Evolutionary conservation across 2,797 vertebrate genomes (phyloP).

Genomic region (Poecile montanus): DNA sequence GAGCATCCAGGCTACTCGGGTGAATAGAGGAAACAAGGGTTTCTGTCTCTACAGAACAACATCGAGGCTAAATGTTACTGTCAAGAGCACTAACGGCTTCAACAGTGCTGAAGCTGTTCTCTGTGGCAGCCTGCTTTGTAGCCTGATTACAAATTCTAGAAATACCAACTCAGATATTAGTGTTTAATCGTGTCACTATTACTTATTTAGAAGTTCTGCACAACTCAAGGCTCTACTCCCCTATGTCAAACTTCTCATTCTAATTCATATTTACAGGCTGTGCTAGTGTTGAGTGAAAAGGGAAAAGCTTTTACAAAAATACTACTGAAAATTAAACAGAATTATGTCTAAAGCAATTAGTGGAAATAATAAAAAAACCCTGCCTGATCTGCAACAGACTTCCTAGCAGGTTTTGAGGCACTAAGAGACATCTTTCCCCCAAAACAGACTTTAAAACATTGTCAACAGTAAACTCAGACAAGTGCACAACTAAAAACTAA

Average conservation of each 20-base stretch:
- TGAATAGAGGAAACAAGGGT: background rate
- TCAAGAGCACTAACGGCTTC: background rate
- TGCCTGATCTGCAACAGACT: background rate
- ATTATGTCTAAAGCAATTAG: background rate
- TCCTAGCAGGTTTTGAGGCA: background rate
- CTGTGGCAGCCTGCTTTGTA: background rate
- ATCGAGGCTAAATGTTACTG: background rate
- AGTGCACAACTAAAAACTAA: background rate
- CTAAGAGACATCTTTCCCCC: background rate
- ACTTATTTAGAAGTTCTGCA: slow-evolving; percentile 12
- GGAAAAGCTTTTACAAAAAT: background rate
- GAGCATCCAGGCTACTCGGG: background rate
- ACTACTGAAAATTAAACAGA: background rate
- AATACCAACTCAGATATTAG: slow-evolving; percentile 14
- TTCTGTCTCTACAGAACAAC: background rate
- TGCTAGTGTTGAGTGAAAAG: background rate
- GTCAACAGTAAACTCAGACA: background rate
- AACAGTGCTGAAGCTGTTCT: background rate
- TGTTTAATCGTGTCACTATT: background rate
- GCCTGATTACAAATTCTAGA: slow-evolving; percentile 6
- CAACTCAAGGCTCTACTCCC: background rate
- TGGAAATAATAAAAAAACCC: background rate
- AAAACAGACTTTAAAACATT: background rate
- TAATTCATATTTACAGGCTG: background rate
- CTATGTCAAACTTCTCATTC: background rate